phyloP scores from a whole-genome alignment of 2,113 vertebrate genomes.

The Xyrauchen texanus region DNA sequence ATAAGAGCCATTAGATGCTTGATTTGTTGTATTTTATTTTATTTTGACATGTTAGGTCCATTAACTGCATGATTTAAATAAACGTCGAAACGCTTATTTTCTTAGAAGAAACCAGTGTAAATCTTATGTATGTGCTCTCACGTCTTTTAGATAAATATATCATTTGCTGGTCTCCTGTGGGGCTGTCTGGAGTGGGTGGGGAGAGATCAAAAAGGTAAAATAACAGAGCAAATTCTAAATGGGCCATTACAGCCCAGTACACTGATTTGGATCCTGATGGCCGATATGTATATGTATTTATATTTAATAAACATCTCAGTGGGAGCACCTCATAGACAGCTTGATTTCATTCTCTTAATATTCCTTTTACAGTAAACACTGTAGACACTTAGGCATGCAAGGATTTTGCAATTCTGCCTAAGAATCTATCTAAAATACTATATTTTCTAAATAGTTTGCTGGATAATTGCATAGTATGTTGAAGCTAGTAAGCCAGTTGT shows the following conservation, averaged over 20 bases:
- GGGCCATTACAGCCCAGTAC: background rate
- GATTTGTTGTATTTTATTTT: slow-evolving; percentile 36
- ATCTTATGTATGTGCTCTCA: slow-evolving; percentile 34
- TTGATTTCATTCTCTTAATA: background rate
- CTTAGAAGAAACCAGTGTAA: slow-evolving; percentile 40
- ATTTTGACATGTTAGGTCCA: slow-evolving; percentile 30
- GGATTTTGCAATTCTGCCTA: background rate
- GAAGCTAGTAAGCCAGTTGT: too few species aligned
- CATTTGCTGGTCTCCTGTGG: background rate
- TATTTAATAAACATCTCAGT: background rate
- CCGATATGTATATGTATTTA: too few species aligned
- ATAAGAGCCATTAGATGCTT: slow-evolving; percentile 6
- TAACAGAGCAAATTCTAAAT: slow-evolving; percentile 40
- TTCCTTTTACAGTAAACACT: background rate
- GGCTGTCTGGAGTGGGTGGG: slow-evolving; percentile 23
- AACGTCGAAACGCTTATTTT: slow-evolving; percentile 35
- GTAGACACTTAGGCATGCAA: slow-evolving; percentile 9
- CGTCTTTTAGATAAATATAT: slow-evolving; percentile 38
- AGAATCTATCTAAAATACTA: background rate
- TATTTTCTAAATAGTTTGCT: background rate
- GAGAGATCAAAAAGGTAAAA: slow-evolving; percentile 45
- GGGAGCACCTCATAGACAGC: background rate
- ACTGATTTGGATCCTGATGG: background rate
- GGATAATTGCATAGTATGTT: background rate
- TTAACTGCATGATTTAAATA: slow-evolving; percentile 21